These are phyloP conservation scores for Asteroscopus sphinx DNA, from an alignment of 2,888 invertebrate species.

Conservation along the genomic window DNA sequence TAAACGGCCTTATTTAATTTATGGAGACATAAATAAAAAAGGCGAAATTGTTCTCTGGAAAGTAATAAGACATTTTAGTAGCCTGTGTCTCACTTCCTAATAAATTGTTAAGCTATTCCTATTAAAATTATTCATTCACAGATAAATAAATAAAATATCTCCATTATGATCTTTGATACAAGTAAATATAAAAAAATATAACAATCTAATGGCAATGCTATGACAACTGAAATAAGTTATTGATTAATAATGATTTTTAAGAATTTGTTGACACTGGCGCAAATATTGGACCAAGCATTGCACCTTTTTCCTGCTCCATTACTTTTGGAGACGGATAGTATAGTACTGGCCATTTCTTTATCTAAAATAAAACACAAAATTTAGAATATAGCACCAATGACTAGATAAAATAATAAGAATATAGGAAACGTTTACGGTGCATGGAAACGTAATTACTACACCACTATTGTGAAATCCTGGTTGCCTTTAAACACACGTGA, in stretches of 20 bases:
- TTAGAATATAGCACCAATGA: constrained; percentile 19
- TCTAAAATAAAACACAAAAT: constrained; percentile 5
- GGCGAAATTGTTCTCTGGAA: constrained; percentile 20
- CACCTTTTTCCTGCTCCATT: constrained; percentile 27
- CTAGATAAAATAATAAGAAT: constrained; percentile 25
- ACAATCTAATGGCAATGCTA: background rate
- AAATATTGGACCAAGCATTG: constrained; percentile 28
- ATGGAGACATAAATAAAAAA: constrained; percentile 63
- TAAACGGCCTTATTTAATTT: constrained; percentile 56
- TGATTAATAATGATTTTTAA: background rate
- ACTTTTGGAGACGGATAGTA: constrained; percentile 30
- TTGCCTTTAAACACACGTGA: background rate
- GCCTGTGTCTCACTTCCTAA: constrained; percentile 17
- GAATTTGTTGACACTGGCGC: constrained; percentile 14
- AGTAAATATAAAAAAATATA: constrained; percentile 1
- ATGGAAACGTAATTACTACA: constrained; percentile 33
- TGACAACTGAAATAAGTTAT: background rate
- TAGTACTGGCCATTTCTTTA: constrained; percentile 36
- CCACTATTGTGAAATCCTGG: constrained; percentile 27
- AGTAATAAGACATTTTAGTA: background rate
- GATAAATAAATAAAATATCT: background rate
- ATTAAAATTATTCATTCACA: background rate
- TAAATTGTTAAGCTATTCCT: background rate
- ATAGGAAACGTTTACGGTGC: background rate
- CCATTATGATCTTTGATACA: background rate